These are phyloP conservation scores for Thalassaphorura encarpata DNA, from an alignment of 1,140 invertebrate genomes.

Conservation along the genomic window DNA sequence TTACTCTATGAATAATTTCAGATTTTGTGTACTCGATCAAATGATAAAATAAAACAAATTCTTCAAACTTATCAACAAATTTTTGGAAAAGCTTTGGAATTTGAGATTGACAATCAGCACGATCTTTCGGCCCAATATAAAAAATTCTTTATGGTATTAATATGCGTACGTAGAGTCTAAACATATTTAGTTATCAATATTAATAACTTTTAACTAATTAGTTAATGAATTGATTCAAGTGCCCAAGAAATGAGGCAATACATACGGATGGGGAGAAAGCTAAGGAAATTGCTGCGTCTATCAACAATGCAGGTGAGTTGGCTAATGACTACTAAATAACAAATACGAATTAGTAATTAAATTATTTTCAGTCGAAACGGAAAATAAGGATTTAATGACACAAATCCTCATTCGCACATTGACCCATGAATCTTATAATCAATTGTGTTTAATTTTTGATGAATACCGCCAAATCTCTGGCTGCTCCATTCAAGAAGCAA, in stretches of 20 bases:
- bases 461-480: conserved; percentile 56
- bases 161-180: conserved; percentile 45
- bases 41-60: conserved; percentile 54
- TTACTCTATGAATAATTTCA: conserved; percentile 33
- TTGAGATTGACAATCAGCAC: conserved; percentile 65
- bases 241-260: conserved; percentile 5
- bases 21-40: conserved; percentile 58
- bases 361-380: conserved; percentile 41
- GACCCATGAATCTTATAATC: conserved; percentile 53
- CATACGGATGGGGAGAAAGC: conserved; percentile 6
- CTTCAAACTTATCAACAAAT: conserved; percentile 53
- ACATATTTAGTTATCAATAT: conserved; percentile 3
- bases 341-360: too few relatives aligned
- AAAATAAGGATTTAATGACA: conserved; percentile 59
- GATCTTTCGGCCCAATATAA: conserved; percentile 62
- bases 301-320: conserved; percentile 14
- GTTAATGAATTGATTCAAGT: background rate
- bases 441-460: conserved; percentile 57
- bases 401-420: conserved; percentile 58
- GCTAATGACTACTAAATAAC: too few relatives aligned
- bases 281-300: conserved; percentile 3
- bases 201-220: background rate
- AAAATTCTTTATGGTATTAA: conserved; percentile 54
- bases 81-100: conserved; percentile 59
- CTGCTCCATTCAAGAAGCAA: conserved; percentile 55